These are phyloP conservation scores for Salmo trutta DNA, from an alignment of 2,797 vertebrate species.

Conservation along the genomic window DNA sequence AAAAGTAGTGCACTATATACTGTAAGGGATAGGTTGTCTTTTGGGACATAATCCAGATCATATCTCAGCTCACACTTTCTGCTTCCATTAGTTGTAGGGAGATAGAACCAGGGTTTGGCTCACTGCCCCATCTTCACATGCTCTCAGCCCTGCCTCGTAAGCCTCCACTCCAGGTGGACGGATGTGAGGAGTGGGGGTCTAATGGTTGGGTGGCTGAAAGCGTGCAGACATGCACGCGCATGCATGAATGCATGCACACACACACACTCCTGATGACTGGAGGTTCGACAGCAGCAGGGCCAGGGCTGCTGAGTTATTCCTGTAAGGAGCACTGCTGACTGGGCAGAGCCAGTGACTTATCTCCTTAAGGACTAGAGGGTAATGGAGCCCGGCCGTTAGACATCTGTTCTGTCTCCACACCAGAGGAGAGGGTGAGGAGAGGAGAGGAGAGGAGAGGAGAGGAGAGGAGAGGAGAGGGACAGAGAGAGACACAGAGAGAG, in stretches of 20 bases:
- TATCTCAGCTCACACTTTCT: constrained; percentile 50
- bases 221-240: no score
- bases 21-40: background rate
- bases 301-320: background rate
- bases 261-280: background rate
- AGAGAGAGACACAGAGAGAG: no score
- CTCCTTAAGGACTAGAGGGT: constrained; percentile 55
- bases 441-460: background rate
- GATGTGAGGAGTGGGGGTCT: constrained; percentile 37
- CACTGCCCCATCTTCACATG: constrained; percentile 63
- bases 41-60: background rate
- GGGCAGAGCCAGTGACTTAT: constrained; percentile 63
- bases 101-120: constrained; percentile 63
- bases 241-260: background rate
- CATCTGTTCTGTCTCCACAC: constrained; percentile 69
- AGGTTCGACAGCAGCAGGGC: background rate
- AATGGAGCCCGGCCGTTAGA: constrained; percentile 70
- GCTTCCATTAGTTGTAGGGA: constrained; percentile 60
- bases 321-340: constrained; percentile 30
- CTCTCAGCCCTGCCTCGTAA: constrained; percentile 23
- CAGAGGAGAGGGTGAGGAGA: constrained; percentile 32
- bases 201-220: background rate
- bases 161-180: constrained; percentile 45
- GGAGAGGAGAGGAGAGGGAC: no score
- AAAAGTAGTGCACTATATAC: background rate